phyloP scores from a whole-genome alignment of 1,140 invertebrate species.

The Plectus sambesii region DNA sequence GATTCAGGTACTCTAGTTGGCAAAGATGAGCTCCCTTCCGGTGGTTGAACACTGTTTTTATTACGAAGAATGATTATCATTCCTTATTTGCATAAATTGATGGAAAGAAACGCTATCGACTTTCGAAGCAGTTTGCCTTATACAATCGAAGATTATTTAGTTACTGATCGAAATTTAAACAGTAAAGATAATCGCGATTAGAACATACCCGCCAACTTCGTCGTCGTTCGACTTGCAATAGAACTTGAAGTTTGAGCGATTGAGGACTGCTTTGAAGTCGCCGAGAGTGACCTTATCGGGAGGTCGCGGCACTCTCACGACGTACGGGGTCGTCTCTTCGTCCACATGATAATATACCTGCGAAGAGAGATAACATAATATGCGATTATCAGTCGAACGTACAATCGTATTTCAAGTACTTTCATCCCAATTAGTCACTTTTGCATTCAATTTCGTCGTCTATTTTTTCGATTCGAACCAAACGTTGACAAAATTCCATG shows the following conservation, averaged over 20 bases:
- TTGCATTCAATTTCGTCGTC: no score
- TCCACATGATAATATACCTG: constrained; percentile 75
- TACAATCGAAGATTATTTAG: neutral
- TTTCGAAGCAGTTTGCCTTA: constrained; percentile 12
- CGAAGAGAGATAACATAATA: constrained; percentile 15
- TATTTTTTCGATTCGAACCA: no score
- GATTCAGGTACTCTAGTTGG: no score
- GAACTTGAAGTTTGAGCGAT: constrained; percentile 68
- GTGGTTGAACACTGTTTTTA: no score
- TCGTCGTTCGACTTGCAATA: constrained; percentile 97
- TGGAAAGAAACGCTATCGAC: no score
- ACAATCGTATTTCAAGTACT: no score
- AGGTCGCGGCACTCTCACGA: constrained; percentile 88
- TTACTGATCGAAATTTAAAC: constrained; percentile 23
- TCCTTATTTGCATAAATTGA: no score
- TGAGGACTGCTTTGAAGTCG: constrained; percentile 96
- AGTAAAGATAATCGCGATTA: neutral
- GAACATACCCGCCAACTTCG: constrained; percentile 75
- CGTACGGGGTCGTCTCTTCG: constrained; percentile 94
- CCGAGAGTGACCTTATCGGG: constrained; percentile 85
- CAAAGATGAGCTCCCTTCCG: no score
- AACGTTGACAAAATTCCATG: no score
- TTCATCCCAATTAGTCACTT: no score
- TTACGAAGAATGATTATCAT: no score
- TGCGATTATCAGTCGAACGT: no score